phyloP scores from a whole-genome alignment of 2,797 vertebrate species.

The Rhabdophis nuchalis region DNA sequence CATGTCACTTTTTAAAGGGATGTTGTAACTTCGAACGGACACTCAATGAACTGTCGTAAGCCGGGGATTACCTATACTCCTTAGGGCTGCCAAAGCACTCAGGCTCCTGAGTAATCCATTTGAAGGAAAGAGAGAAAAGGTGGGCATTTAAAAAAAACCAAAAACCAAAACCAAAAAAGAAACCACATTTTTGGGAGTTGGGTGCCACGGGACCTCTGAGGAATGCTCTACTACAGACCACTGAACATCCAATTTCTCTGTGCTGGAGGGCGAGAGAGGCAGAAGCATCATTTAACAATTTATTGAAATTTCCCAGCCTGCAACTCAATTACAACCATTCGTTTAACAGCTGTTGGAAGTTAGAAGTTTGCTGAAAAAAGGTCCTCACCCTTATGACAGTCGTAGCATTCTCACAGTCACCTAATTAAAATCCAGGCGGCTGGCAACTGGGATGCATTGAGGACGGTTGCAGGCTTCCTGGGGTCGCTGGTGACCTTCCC shows the following conservation, averaged over 20 bases:
- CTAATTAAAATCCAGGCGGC: background rate
- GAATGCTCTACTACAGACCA: slow-evolving; percentile 8
- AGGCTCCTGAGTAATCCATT: background rate
- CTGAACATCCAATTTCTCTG: background rate
- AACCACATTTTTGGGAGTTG: background rate
- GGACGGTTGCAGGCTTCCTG: background rate
- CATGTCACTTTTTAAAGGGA: too few species aligned
- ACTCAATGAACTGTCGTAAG: too few species aligned
- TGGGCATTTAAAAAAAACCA: background rate
- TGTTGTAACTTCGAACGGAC: too few species aligned
- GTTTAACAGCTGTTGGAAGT: background rate
- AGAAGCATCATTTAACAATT: background rate
- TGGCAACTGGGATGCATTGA: too few species aligned
- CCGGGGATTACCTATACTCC: too few species aligned
- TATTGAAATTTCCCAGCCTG: background rate
- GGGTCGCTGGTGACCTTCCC: background rate
- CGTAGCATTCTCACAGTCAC: background rate
- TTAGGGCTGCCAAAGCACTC: background rate
- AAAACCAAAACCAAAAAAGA: background rate
- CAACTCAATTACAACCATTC: background rate
- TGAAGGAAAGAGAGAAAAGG: background rate
- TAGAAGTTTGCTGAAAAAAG: background rate
- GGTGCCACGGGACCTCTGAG: background rate
- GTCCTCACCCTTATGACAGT: background rate
- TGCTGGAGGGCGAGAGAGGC: too few species aligned